Conservation (phyloP, 2,113 vertebrate genomes). For the Pavo muticus region DNA sequence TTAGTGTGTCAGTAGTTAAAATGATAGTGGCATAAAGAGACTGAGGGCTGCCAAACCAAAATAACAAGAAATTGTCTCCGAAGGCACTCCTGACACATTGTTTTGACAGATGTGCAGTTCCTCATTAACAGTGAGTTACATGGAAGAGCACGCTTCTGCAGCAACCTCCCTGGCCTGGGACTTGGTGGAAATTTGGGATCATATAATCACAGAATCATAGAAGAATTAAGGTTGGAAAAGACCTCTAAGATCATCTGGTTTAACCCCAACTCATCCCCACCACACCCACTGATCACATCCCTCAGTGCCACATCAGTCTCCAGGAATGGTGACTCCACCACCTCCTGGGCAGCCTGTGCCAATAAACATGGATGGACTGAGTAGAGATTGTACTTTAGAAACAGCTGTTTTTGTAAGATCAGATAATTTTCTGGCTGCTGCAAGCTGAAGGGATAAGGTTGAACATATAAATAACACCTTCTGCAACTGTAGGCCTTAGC, state of each 20-base stretch:
- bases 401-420: background rate
- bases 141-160: background rate
- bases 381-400: background rate
- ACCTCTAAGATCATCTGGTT: too few relatives aligned
- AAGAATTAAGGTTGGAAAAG: too few relatives aligned
- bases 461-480: background rate
- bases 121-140: background rate
- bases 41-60: constrained; percentile 21
- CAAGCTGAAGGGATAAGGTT: background rate
- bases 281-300: too few relatives aligned
- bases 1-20: constrained; percentile 28
- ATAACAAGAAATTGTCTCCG: constrained; percentile 8
- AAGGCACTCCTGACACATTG: background rate
- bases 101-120: background rate
- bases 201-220: too few relatives aligned
- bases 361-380: background rate
- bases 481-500: background rate
- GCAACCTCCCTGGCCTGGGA: background rate
- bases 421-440: background rate
- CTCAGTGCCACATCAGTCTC: too few relatives aligned
- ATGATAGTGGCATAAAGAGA: background rate
- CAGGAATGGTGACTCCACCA: too few relatives aligned
- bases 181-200: background rate
- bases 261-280: too few relatives aligned
- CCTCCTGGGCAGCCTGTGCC: too few relatives aligned